phyloP scores from a whole-genome alignment of 2,113 vertebrate genomes.

The Trematomus loennbergii region DNA sequence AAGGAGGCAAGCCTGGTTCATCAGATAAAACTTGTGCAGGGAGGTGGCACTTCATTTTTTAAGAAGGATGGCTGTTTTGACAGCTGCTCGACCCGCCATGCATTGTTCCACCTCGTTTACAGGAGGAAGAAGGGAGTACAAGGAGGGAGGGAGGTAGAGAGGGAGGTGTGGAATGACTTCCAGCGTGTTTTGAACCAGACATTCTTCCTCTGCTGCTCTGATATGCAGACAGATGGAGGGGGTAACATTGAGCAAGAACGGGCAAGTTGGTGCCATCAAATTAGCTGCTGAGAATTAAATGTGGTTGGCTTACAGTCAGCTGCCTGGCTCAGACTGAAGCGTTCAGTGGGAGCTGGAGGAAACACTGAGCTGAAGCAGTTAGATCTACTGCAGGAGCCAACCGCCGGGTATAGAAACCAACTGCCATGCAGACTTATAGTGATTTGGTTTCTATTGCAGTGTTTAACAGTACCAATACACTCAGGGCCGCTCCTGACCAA shows the following conservation, averaged over 20 bases:
- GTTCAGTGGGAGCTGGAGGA: slow-evolving; percentile 30
- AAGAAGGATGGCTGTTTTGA: slow-evolving; percentile 62
- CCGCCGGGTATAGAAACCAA: not conserved
- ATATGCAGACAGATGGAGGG: slow-evolving; percentile 41
- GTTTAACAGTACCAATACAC: not conserved
- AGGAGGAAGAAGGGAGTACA: not conserved
- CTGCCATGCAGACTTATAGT: not conserved
- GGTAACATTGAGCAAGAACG: slow-evolving; percentile 58
- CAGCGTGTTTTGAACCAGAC: slow-evolving; percentile 40
- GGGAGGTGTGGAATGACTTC: slow-evolving; percentile 18
- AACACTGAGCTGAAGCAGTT: slow-evolving; percentile 11
- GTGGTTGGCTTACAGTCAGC: slow-evolving; percentile 52
- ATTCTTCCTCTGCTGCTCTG: slow-evolving; percentile 52
- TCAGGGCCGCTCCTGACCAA: no score
- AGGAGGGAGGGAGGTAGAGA: not conserved
- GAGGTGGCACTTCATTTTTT: slow-evolving; percentile 38
- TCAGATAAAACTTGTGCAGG: slow-evolving; percentile 22
- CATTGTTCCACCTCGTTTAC: slow-evolving; percentile 40
- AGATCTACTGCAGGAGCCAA: slow-evolving; percentile 39
- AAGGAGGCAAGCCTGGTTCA: not conserved
- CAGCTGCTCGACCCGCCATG: slow-evolving; percentile 51
- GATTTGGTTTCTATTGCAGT: not conserved
- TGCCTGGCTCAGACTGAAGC: slow-evolving; percentile 28
- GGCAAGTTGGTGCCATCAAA: slow-evolving; percentile 61
- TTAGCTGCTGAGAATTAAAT: slow-evolving; percentile 57